phyloP scores from a whole-genome alignment of 1,140 invertebrate genomes.

The Pteromalus puparum region DNA sequence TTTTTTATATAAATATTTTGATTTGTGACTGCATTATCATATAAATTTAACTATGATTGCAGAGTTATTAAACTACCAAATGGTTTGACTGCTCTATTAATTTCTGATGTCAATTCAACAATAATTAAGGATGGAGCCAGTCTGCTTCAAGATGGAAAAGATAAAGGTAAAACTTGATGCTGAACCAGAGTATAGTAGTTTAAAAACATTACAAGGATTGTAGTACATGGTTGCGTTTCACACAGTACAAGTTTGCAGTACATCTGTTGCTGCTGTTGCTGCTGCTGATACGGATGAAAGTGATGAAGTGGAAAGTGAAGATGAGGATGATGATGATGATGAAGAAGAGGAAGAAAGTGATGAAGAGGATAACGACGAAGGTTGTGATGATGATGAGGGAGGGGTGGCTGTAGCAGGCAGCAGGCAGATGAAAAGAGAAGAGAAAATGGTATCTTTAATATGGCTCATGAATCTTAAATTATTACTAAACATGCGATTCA shows the following conservation, averaged over 20 bases:
- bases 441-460: conserved; percentile 68
- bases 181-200: not conserved
- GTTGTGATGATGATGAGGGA: conserved; percentile 59
- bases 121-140: conserved; percentile 37
- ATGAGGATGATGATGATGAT: conserved; percentile 67
- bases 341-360: conserved; percentile 52
- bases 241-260: not conserved
- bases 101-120: conserved; percentile 77
- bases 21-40: not conserved
- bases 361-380: conserved; percentile 57
- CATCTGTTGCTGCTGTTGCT: conserved; percentile 14
- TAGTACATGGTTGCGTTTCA: not conserved
- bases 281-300: conserved; percentile 45
- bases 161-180: conserved; percentile 14
- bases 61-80: conserved; percentile 81
- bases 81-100: conserved; percentile 81
- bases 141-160: conserved; percentile 47
- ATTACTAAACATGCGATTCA: conserved; percentile 23
- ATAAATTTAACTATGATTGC: conserved; percentile 44
- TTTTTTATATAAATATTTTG: conserved; percentile 5
- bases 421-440: conserved; percentile 58
- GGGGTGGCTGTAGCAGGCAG: conserved; percentile 42
- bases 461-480: conserved; percentile 28
- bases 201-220: not conserved
- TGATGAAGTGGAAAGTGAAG: conserved; percentile 56